Base-by-base conservation (phyloP, 2,797 vertebrate species). In the Kryptopterus vitreolus region DNA sequence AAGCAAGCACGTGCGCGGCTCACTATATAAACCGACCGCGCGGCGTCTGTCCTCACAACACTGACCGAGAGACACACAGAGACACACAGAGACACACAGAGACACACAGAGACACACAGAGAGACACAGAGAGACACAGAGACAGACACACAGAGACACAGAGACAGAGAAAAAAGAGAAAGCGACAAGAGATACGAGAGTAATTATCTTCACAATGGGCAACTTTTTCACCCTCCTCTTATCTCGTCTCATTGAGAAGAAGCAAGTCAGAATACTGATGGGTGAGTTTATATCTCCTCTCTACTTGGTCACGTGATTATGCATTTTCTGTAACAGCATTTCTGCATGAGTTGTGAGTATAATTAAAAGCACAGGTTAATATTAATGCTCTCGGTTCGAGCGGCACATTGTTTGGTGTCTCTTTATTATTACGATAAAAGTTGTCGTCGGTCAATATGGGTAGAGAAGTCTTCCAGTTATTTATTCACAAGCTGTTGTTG, bases 181-280 rank as follows among this genome's bases (percentile, higher is more conserved):
- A n/a, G n/a, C 13, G 11, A 7, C 3, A 4, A 53, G 52, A 53
- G 13, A 52, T 12, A 59, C 55, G 6, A 35, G 2, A 35, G 38
- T 33, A 29, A 35, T 46, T 15, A 15, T 43, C 24, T 16, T 53
- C n/a, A 83, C 18, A 6, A 85, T 83, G 82, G 82, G 82, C 0
- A 65, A 71, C 72, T 59, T 81, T 8, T 62, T 83, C 22, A 31
- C 79, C 18, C 15, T 20, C 31, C 7, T 85, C 9, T 43, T 81
- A 3, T 38, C 73, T 13, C 82, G 79, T 2, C 66, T 83, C 1
- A 31, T 26, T 4, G 66, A 65, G 62, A 83, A 80, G 38, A 85
- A 72, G 2, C 22, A 76, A 20, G 61, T 79, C n/a, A 57, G 82
- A 15, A 11, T 85, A 35, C 68, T 85, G 9, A 85, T 85, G 84